Percentiles rank a stretch among this genome's conserved stretches.
These are phyloP conservation scores for Anorthoa munda DNA, from an alignment of 2,888 invertebrate genomes.

Conservation along the genomic window DNA sequence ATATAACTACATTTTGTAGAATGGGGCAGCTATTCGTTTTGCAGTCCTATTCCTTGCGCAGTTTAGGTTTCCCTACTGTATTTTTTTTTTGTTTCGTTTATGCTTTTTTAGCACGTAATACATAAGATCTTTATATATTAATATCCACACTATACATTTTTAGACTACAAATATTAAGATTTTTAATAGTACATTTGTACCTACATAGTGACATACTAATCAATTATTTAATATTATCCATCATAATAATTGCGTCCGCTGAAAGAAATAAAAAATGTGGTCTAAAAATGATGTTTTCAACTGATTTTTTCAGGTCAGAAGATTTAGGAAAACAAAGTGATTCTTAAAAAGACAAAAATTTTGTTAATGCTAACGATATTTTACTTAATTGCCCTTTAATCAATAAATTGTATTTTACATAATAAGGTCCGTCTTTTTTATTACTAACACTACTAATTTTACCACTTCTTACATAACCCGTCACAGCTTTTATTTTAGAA, in stretches of 20 bases:
- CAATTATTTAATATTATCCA: neutral
- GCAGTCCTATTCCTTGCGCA: neutral
- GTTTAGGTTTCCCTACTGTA: neutral
- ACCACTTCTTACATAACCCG: neutral
- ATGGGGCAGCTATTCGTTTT: neutral
- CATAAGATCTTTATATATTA: slow-evolving; percentile 7
- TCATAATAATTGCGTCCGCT: slow-evolving; percentile 27
- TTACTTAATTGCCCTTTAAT: slow-evolving; percentile 5
- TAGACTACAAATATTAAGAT: slow-evolving; percentile 25
- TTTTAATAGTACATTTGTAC: slow-evolving; percentile 20
- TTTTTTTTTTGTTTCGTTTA: neutral
- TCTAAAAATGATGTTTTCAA: neutral
- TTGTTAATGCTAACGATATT: slow-evolving; percentile 2
- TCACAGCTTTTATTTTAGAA: slow-evolving; percentile 2
- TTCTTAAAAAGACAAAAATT: slow-evolving; percentile 34
- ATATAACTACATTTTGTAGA: slow-evolving; percentile 3
- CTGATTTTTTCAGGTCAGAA: neutral
- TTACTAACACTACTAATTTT: slow-evolving; percentile 3
- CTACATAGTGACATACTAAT: slow-evolving; percentile 4
- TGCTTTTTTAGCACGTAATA: no score
- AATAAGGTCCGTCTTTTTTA: slow-evolving; percentile 10
- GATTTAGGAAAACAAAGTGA: slow-evolving; percentile 8
- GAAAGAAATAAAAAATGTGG: slow-evolving; percentile 16
- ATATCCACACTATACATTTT: slow-evolving; percentile 6
- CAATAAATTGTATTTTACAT: slow-evolving; percentile 47